Evolutionary conservation across 37 sponge, comb jelly and placozoan genomes (phyloP), one percentile per base, ranked within the genome.

Genomic region (Agelas oroides): DNA sequence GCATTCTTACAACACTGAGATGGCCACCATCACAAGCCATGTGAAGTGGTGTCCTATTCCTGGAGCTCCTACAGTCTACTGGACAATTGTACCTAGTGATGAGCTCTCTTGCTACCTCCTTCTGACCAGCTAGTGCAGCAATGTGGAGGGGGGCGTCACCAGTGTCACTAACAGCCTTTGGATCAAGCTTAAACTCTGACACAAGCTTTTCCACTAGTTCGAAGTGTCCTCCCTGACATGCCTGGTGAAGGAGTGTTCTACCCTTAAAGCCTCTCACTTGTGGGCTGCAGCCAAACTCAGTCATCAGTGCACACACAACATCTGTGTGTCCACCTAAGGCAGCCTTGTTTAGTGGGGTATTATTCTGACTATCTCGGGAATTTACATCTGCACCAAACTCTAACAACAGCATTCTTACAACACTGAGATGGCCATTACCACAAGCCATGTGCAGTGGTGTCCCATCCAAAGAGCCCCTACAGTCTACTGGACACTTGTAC

Each of bases 101-200:
- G 1, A 84, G 76, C 21, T 33, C 60, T 5, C 23, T 52, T 18
- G 54, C 84, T 17, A 67, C 65, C 14, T 85, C 78, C 20, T 46
- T 5, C 32, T 32, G 37, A 38, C 65, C 70, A 31, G 38, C 23
- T 33, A 18, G 72, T 15, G 41, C 53, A 27, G 58, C 76, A 41
- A 58, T 46, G 39, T 85, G 77, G 31, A 76, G 86, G 15, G 86
- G 77, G 11, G 71, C 57, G 25, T 85, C 58, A 20, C 71, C 77
- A 46, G 25, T 20, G 41, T 71, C 53, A 25, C 60, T 63, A 15
- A 11, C 23, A 54, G 58, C 69, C 30, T 1, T n/a, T 30, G 68
- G 77, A 38, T 62, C 32, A 25, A 27, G 34, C 13, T 52, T n/a
- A 39, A 67, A 56, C 55, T 66, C 62, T 23, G 36, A 24, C 16